Conservation (phyloP, 1,140 invertebrate species). For the Magallana gigas region DNA sequence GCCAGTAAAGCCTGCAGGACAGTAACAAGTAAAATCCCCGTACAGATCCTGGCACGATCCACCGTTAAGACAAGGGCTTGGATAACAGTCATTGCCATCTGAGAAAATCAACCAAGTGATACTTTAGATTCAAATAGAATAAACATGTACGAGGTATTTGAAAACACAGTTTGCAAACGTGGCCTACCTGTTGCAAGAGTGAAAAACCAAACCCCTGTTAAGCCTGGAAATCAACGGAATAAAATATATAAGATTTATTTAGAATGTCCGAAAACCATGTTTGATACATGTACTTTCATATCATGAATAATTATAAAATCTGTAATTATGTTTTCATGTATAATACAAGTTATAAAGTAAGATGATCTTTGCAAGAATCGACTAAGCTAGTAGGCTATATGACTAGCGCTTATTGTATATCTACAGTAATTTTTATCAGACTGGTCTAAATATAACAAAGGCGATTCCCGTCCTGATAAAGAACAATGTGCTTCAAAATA, state of each 20-base stretch:
- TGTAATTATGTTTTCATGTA: too few relatives aligned
- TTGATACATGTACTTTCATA: too few relatives aligned
- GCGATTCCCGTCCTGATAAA: too few relatives aligned
- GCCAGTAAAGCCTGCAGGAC: slow-evolving; percentile 17
- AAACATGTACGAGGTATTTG: background rate
- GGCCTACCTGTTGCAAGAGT: background rate
- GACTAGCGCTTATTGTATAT: too few relatives aligned
- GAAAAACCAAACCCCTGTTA: slow-evolving; percentile 6
- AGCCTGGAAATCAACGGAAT: background rate
- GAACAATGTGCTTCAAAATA: too few relatives aligned
- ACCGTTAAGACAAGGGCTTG: background rate
- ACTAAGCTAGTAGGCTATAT: too few relatives aligned
- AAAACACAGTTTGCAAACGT: background rate
- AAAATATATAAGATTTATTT: background rate
- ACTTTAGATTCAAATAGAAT: background rate
- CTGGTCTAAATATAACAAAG: too few relatives aligned
- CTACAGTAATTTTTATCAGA: too few relatives aligned
- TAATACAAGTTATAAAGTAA: too few relatives aligned
- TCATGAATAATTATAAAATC: too few relatives aligned
- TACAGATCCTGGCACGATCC: slow-evolving; percentile 9
- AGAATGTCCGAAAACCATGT: too few relatives aligned
- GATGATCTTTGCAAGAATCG: too few relatives aligned
- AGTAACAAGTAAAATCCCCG: slow-evolving; percentile 39
- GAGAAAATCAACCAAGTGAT: background rate
- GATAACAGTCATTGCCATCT: slow-evolving; percentile 41